These are phyloP conservation scores for Bovichtus variegatus DNA, from an alignment of 2,797 vertebrate genomes.

Conservation along the genomic window DNA sequence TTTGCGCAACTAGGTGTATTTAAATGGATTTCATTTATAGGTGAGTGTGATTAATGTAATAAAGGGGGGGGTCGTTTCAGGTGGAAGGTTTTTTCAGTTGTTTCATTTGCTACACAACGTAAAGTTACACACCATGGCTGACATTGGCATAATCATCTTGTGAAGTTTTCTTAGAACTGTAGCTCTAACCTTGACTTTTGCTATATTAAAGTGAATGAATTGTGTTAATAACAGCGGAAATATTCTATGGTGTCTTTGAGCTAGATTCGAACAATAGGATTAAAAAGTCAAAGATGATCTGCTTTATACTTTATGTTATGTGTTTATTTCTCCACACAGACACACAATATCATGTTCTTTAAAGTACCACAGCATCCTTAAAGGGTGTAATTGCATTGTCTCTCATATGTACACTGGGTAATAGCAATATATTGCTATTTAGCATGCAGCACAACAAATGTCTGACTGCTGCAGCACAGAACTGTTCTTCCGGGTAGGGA, in stretches of 20 bases:
- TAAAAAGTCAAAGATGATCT: neutral
- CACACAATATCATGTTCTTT: conserved; percentile 4
- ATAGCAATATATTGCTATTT: conserved; percentile 50
- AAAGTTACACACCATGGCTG: neutral
- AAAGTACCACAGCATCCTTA: conserved; percentile 13
- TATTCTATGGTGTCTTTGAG: neutral
- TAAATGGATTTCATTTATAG: conserved; percentile 77
- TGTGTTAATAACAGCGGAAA: neutral
- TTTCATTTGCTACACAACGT: conserved; percentile 25
- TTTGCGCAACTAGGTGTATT: conserved; percentile 77
- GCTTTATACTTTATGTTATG: neutral
- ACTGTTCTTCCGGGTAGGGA: conserved; percentile 44
- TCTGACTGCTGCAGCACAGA: conserved; percentile 34
- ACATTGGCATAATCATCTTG: neutral
- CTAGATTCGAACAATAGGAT: neutral
- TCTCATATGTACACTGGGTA: conserved; percentile 13
- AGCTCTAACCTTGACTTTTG: neutral
- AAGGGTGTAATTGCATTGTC: conserved; percentile 21
- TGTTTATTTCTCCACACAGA: conserved; percentile 3
- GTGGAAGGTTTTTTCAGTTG: conserved; percentile 30
- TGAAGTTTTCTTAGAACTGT: neutral
- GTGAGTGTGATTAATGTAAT: conserved; percentile 72
- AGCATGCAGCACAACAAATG: conserved; percentile 56
- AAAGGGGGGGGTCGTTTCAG: conserved; percentile 33
- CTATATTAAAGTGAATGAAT: neutral